A percentile compares a stretch with the other conserved stretches of the same genome.
phyloP scores from a whole-genome alignment of 2,113 vertebrate species.

The Crotalus viridis region DNA sequence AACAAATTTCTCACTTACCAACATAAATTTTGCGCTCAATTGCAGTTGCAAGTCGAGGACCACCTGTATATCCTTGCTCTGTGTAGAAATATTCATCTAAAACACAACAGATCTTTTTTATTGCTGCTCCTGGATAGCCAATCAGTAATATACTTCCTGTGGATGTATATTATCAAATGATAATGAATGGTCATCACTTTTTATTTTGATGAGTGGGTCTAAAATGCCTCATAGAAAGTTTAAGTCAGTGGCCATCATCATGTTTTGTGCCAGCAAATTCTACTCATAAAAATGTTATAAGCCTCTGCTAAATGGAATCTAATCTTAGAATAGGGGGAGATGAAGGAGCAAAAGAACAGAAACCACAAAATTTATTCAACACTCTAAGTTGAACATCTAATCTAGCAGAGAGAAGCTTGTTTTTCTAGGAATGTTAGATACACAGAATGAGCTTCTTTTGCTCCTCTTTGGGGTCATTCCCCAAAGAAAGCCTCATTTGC shows the following conservation, averaged over 20 bases:
- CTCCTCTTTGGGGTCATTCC: background rate
- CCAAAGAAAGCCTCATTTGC: background rate
- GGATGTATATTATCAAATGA: background rate
- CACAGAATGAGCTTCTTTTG: background rate
- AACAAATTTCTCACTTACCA: no score
- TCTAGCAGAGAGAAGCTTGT: background rate
- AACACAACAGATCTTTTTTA: background rate
- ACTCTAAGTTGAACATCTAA: background rate
- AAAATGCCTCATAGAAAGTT: background rate
- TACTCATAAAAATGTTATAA: background rate
- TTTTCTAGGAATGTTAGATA: background rate
- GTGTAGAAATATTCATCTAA: background rate
- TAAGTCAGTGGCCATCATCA: no score
- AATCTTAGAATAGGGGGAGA: background rate
- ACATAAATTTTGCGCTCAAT: no score
- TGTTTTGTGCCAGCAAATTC: background rate
- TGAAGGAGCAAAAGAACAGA: background rate
- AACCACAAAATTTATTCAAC: background rate
- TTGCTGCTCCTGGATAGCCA: background rate
- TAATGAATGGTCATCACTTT: background rate
- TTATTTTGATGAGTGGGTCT: background rate
- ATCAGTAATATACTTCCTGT: background rate
- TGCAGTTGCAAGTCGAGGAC: no score
- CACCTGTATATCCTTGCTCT: no score
- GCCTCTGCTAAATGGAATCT: background rate